Percentiles rank a stretch among this genome's conserved stretches.
Conservation (phyloP, 2,113 vertebrate genomes). For the Seriola quinqueradiata region DNA sequence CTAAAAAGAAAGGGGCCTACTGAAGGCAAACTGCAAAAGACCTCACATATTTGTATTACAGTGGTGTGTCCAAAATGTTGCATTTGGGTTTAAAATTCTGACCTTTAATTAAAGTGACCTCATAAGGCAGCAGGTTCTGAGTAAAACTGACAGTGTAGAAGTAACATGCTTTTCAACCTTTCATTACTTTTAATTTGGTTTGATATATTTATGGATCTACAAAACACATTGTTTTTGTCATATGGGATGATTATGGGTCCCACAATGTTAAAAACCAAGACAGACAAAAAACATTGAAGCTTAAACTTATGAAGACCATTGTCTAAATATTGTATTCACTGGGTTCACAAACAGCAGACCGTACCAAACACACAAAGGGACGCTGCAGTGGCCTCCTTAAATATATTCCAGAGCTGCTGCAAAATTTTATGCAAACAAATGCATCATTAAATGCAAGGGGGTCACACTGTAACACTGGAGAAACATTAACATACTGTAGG, state of each 20-base stretch:
- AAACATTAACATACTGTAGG: constrained; percentile 15
- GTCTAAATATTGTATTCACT: neutral
- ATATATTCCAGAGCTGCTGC: constrained; percentile 7
- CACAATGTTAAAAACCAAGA: neutral
- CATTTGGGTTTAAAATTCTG: constrained; percentile 19
- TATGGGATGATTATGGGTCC: neutral
- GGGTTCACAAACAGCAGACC: neutral
- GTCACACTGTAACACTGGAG: neutral
- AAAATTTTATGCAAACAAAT: constrained; percentile 36
- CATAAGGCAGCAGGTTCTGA: neutral
- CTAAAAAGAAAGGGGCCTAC: neutral
- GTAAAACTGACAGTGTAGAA: neutral
- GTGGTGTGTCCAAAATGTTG: neutral
- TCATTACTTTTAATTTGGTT: neutral
- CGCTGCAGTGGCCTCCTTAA: neutral
- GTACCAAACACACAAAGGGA: constrained; percentile 6
- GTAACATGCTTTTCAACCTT: neutral
- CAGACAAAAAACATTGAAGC: neutral
- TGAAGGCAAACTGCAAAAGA: neutral
- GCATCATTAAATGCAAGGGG: constrained; percentile 41
- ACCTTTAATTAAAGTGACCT: constrained; percentile 17
- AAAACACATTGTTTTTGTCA: neutral
- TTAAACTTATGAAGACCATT: neutral
- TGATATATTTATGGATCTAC: neutral
- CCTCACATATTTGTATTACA: neutral